Evolutionary conservation across 2,113 vertebrate species (phyloP).

Genomic region (Malurus elegans): DNA sequence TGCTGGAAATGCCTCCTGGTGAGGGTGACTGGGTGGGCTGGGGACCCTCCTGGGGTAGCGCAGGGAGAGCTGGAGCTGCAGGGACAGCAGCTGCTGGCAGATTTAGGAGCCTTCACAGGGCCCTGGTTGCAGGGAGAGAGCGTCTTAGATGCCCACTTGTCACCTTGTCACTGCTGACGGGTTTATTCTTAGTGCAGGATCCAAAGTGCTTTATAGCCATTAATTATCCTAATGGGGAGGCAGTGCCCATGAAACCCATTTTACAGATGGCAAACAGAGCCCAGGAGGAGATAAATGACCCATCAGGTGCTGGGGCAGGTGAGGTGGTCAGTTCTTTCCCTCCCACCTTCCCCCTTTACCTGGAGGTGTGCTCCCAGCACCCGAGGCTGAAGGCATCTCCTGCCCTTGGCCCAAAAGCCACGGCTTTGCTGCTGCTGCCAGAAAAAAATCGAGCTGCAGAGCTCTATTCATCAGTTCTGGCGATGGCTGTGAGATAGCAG

Average conservation of each 20-base stretch:
- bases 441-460: neutral
- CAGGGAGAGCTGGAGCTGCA: neutral
- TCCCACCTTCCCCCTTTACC: neutral
- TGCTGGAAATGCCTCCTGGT: neutral
- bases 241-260: neutral
- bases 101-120: neutral
- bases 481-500: neutral
- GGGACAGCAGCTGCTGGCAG: neutral
- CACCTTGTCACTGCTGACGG: neutral
- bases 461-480: neutral
- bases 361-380: neutral
- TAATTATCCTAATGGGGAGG: conserved; percentile 20
- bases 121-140: neutral
- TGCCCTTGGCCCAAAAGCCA: neutral
- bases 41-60: neutral
- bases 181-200: conserved; percentile 26
- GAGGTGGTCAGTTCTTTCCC: neutral
- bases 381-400: neutral
- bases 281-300: neutral
- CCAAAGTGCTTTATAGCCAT: neutral
- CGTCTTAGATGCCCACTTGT: neutral
- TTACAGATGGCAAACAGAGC: neutral
- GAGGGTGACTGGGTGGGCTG: neutral
- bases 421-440: neutral
- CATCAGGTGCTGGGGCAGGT: neutral